Evolutionary conservation across 92 coral and sea anemone species (phyloP).

Genomic region (Umimayanthus kanabou): DNA sequence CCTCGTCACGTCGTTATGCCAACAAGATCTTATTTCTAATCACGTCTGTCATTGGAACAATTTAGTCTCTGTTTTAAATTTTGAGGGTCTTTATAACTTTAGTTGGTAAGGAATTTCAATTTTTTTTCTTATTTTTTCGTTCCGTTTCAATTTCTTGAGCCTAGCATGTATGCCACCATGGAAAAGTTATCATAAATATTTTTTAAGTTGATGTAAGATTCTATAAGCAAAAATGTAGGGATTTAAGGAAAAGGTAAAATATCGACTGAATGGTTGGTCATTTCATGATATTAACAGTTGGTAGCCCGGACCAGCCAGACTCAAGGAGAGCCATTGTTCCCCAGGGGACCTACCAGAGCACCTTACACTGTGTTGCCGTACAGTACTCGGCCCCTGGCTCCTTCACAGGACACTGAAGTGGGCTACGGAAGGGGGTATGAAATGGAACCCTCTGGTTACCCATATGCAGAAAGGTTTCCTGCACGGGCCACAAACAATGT

Average conservation of each 20-base stretch:
- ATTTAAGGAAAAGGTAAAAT: neutral
- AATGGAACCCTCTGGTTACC: neutral
- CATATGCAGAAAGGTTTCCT: conserved; percentile 1
- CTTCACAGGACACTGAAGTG: conserved; percentile 4
- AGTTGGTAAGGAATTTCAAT: too few relatives aligned
- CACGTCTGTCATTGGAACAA: too few relatives aligned
- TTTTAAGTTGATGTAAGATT: too few relatives aligned
- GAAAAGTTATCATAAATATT: too few relatives aligned
- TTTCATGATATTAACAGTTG: neutral
- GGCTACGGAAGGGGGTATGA: neutral
- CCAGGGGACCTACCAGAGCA: conserved; percentile 8
- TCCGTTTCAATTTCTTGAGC: too few relatives aligned
- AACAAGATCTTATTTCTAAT: too few relatives aligned
- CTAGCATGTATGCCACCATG: too few relatives aligned
- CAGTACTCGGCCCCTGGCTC: neutral
- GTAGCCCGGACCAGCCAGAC: neutral
- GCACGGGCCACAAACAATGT: conserved; percentile 1
- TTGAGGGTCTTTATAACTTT: too few relatives aligned
- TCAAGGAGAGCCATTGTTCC: conserved; percentile 26
- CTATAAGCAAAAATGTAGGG: too few relatives aligned
- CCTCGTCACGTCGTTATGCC: too few relatives aligned
- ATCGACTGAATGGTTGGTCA: neutral
- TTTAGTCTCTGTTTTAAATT: too few relatives aligned
- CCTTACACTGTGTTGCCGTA: conserved; percentile 18
- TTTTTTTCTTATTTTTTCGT: too few relatives aligned